Evolutionary conservation across 2,888 invertebrate species (phyloP).

Genomic region (Dynastes hyllus): DNA sequence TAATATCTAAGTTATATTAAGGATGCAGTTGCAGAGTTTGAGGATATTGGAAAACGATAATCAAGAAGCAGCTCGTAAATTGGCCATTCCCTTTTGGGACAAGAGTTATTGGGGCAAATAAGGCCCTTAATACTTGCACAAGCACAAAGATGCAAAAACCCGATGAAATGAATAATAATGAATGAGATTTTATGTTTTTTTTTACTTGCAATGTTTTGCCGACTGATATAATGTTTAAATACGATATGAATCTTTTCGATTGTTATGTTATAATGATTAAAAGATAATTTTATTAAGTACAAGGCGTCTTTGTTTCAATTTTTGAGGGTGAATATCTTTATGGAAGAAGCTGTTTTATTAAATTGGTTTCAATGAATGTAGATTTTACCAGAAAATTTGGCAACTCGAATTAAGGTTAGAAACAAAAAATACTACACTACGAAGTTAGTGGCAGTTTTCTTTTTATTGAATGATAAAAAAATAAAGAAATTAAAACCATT

Average conservation of each 20-base stretch:
- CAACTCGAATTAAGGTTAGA: too few species aligned
- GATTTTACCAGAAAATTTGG: too few species aligned
- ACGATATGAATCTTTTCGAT: neutral
- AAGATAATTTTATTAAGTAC: too few species aligned
- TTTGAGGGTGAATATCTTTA: too few species aligned
- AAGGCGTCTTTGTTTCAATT: too few species aligned
- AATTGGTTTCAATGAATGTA: too few species aligned
- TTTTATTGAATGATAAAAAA: too few species aligned
- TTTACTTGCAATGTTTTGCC: neutral
- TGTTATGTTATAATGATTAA: neutral
- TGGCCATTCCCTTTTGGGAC: too few species aligned
- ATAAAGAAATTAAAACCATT: too few species aligned
- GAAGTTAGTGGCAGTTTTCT: neutral
- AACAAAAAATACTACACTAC: too few species aligned
- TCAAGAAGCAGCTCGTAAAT: constrained; percentile 91
- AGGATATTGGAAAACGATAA: constrained; percentile 91
- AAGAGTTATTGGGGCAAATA: constrained; percentile 88
- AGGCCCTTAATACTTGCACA: constrained; percentile 95
- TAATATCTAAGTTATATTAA: constrained; percentile 25
- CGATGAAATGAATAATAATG: constrained; percentile 61
- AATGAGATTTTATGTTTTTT: constrained; percentile 15
- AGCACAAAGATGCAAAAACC: constrained; percentile 92
- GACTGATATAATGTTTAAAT: constrained; percentile 22
- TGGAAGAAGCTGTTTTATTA: too few species aligned
- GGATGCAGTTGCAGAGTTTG: constrained; percentile 74